phyloP scores from a whole-genome alignment of 2,113 vertebrate genomes.

The Ochotona curzoniae region DNA sequence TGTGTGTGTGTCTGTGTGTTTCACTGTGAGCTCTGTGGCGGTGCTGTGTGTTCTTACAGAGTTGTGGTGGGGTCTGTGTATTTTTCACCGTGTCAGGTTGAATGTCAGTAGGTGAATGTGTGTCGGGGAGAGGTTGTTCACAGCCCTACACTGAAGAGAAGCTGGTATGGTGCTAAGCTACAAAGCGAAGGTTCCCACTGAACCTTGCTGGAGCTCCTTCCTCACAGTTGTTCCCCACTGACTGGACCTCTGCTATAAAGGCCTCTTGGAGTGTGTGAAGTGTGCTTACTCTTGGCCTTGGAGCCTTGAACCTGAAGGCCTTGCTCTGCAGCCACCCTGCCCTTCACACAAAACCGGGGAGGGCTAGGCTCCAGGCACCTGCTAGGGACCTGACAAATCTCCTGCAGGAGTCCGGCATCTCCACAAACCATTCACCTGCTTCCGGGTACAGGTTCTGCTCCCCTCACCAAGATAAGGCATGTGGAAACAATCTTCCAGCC shows the following conservation, averaged over 20 bases:
- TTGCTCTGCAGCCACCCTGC: not conserved
- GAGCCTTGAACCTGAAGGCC: not conserved
- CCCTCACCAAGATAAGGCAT: not conserved
- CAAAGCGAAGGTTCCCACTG: not conserved
- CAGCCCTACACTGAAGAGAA: not conserved
- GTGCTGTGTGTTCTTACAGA: too few relatives aligned
- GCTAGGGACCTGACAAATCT: not conserved
- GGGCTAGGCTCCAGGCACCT: not conserved
- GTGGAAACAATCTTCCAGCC: not conserved
- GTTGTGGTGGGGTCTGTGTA: not conserved
- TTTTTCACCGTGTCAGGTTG: accelerated
- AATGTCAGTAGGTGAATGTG: not conserved
- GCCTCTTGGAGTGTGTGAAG: not conserved
- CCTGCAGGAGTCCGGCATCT: accelerated
- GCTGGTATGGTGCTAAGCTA: not conserved
- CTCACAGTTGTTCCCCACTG: too few relatives aligned
- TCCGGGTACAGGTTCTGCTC: not conserved
- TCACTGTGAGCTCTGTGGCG: too few relatives aligned
- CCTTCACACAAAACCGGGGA: too few relatives aligned
- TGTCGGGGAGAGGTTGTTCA: not conserved
- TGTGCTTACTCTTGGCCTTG: not conserved
- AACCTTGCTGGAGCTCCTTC: not conserved
- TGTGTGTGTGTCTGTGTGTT: too few relatives aligned
- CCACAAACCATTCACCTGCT: not conserved
- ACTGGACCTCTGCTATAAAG: too few relatives aligned